Conservation (phyloP, 2,113 vertebrate species). For the Prinia subflava region DNA sequence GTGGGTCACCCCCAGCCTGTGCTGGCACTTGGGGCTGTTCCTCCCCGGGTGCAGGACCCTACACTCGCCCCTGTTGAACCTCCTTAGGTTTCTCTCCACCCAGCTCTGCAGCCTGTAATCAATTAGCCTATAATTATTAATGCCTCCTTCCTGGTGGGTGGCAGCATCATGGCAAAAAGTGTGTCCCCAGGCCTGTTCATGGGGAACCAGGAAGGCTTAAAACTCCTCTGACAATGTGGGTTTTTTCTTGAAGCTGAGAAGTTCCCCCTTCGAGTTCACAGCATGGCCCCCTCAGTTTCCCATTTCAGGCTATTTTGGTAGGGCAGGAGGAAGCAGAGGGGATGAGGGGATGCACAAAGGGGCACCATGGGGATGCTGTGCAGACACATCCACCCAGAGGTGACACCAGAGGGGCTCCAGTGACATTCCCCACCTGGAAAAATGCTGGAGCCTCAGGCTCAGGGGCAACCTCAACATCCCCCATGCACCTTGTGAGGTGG, state of each 20-base stretch:
- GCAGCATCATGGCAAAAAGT: not conserved
- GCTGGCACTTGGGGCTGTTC: not conserved
- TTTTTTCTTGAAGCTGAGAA: not conserved
- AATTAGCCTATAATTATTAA: not conserved
- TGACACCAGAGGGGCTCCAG: accelerated
- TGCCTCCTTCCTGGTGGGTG: not conserved
- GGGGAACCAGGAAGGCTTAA: not conserved
- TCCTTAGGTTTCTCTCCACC: not conserved
- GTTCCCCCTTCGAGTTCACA: not conserved
- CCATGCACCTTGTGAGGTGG: accelerated
- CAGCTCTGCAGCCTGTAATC: not conserved
- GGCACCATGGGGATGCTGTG: accelerated
- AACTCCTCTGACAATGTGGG: not conserved
- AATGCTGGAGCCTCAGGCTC: not conserved
- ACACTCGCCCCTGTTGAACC: not conserved
- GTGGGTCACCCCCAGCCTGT: not conserved
- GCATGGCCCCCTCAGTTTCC: not conserved
- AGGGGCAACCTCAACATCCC: not conserved
- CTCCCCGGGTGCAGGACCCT: not conserved
- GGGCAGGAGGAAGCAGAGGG: slow-evolving; percentile 4
- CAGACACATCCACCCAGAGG: not conserved
- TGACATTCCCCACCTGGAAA: not conserved
- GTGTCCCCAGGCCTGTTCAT: not conserved
- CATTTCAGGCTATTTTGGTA: not conserved
- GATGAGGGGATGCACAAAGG: not conserved